Percentiles rank a stretch among this genome's conserved stretches.
These are phyloP conservation scores for Cyprinodon diabolis DNA, from an alignment of 2,797 vertebrate genomes.

Conservation along the genomic window DNA sequence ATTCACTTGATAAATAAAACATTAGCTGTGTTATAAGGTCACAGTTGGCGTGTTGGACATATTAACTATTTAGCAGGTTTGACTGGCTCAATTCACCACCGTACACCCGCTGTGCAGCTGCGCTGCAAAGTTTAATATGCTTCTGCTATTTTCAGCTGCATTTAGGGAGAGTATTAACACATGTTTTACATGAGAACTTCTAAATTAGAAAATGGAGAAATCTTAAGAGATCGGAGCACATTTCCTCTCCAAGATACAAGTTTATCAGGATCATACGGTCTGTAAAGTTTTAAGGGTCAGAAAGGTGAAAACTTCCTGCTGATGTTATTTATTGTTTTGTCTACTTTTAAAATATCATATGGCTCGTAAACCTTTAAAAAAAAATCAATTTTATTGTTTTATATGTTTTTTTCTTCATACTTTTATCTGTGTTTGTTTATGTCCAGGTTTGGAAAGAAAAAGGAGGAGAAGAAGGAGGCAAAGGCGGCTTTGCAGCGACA, in stretches of 20 bases:
- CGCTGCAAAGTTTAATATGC: slow-evolving; percentile 22
- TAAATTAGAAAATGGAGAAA: neutral
- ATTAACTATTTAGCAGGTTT: slow-evolving; percentile 62
- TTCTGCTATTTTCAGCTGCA: neutral
- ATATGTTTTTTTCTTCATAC: neutral
- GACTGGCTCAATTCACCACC: slow-evolving; percentile 42
- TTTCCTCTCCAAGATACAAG: neutral
- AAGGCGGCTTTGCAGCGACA: slow-evolving; percentile 81
- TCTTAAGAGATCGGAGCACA: neutral
- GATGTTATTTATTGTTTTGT: no score
- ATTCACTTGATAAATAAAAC: slow-evolving; percentile 56
- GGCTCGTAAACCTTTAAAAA: no score
- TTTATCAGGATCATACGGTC: neutral
- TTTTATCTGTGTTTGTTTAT: slow-evolving; percentile 17
- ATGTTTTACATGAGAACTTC: neutral
- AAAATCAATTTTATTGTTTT: neutral
- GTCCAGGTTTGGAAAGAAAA: slow-evolving; percentile 92
- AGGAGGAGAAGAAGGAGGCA: slow-evolving; percentile 91
- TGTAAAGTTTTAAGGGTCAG: neutral
- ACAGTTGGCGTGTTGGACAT: slow-evolving; percentile 40
- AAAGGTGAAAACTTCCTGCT: neutral
- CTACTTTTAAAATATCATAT: no score
- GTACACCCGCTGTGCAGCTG: slow-evolving; percentile 6
- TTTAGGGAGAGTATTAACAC: neutral
- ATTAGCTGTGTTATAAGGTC: slow-evolving; percentile 50